A percentile compares a stretch with the other conserved stretches of the same genome.
Evolutionary conservation across 2,888 invertebrate genomes (phyloP).

Genomic region (Hoplodrina blanda): DNA sequence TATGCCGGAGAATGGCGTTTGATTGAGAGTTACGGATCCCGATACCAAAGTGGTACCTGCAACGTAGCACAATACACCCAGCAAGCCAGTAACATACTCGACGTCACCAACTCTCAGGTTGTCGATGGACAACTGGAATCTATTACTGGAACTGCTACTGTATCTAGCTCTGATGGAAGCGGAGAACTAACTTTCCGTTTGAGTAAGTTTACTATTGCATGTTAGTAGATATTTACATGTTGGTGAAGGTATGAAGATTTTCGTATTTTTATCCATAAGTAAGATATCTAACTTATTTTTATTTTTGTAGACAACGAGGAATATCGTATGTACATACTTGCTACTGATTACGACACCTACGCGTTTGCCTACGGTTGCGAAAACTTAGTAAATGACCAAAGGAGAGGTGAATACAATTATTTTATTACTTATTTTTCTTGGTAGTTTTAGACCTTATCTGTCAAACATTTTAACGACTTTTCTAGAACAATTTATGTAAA

Average conservation of each 20-base stretch:
- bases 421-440: too few species aligned
- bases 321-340: constrained; percentile 33
- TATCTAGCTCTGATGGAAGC: constrained; percentile 89
- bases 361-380: constrained; percentile 91
- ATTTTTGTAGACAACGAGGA: constrained; percentile 17
- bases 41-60: constrained; percentile 76
- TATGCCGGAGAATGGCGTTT: constrained; percentile 76
- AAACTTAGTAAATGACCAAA: constrained; percentile 79
- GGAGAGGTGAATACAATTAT: constrained; percentile 75
- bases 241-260: not conserved
- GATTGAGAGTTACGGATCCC: constrained; percentile 76
- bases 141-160: constrained; percentile 73
- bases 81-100: constrained; percentile 61
- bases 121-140: constrained; percentile 67
- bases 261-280: too few species aligned
- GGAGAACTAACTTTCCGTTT: constrained; percentile 92
- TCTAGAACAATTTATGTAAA: too few species aligned
- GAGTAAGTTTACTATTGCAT: constrained; percentile 67
- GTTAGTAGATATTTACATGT: not conserved
- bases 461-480: too few species aligned
- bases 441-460: too few species aligned
- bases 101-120: constrained; percentile 77
- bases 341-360: constrained; percentile 91
- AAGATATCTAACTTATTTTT: not conserved
- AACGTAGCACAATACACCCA: constrained; percentile 74